Percentiles rank a stretch among this genome's conserved stretches.
Conservation (phyloP, 2,113 vertebrate species). For the Dolichallabes microphthalmus region DNA sequence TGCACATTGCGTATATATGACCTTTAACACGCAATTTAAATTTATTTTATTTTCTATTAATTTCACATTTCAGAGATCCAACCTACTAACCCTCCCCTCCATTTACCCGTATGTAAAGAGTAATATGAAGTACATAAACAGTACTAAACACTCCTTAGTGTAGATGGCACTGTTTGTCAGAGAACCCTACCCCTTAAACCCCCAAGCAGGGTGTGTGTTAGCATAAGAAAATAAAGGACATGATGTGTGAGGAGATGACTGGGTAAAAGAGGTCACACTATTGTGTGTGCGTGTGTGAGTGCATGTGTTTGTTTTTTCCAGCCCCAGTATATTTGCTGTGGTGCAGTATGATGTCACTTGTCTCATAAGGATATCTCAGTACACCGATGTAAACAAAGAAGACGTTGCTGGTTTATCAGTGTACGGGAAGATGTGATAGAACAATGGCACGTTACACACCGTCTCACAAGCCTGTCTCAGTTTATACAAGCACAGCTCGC, state of each 20-base stretch:
- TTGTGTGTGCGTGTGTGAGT: not conserved
- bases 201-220: too few relatives aligned
- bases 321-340: constrained; percentile 14
- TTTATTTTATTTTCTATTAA: too few relatives aligned
- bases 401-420: not conserved
- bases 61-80: too few relatives aligned
- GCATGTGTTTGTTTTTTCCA: constrained; percentile 19
- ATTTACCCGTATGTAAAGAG: too few relatives aligned
- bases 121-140: too few relatives aligned
- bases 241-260: constrained; percentile 3
- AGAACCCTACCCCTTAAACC: too few relatives aligned
- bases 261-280: not conserved
- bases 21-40: too few relatives aligned
- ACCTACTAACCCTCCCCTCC: too few relatives aligned
- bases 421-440: not conserved
- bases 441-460: too few relatives aligned
- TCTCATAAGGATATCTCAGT: not conserved
- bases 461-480: not conserved
- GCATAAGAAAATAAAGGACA: not conserved
- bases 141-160: too few relatives aligned
- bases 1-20: too few relatives aligned
- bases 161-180: too few relatives aligned
- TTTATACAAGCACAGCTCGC: not conserved
- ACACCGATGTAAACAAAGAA: not conserved
- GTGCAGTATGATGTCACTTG: constrained; percentile 8